Evolutionary conservation across 2,888 invertebrate genomes (phyloP).

Genomic region (Caenorhabditis sp.): DNA sequence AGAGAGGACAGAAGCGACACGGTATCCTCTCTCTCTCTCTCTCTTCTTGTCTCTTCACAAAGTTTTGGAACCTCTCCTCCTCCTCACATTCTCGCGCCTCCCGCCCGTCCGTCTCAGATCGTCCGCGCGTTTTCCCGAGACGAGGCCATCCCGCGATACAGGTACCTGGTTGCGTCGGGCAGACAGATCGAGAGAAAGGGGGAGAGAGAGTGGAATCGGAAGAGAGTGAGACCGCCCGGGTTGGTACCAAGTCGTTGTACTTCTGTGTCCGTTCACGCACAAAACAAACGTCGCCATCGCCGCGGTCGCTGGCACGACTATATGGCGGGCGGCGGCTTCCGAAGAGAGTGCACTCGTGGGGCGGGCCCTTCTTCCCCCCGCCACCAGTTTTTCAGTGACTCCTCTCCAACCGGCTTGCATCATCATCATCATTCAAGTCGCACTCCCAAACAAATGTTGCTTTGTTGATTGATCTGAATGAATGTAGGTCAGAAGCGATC

Average conservation of each 20-base stretch:
- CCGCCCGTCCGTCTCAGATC: conserved; percentile 4
- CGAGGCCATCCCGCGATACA: conserved; percentile 31
- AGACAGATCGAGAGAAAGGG: conserved; percentile 1
- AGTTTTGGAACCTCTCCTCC: conserved; percentile 36
- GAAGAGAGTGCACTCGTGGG: conserved; percentile 17
- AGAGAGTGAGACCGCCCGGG: too few species aligned
- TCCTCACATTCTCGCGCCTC: conserved; percentile 30
- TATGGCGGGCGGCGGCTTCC: conserved; percentile 13
- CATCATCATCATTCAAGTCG: conserved; percentile 9
- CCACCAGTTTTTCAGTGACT: conserved; percentile 27
- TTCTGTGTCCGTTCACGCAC: conserved; percentile 42
- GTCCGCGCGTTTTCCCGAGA: conserved; percentile 37
- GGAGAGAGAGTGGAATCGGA: too few species aligned
- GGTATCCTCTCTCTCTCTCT: conserved; percentile 26
- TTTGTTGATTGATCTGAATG: conserved; percentile 22
- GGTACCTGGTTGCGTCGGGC: conserved; percentile 50
- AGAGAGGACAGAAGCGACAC: conserved; percentile 26
- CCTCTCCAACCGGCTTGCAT: conserved; percentile 30
- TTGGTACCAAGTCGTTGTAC: conserved; percentile 46
- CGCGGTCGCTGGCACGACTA: conserved; percentile 32
- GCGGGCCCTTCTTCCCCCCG: background rate
- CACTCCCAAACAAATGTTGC: conserved; percentile 3
- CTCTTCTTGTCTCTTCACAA: background rate
- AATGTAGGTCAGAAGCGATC: conserved; percentile 10
- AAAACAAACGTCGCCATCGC: conserved; percentile 6